A percentile compares a stretch with the other conserved stretches of the same genome.
Evolutionary conservation across 2,888 invertebrate genomes (phyloP).

Genomic region (Phlogophora meticulosa): DNA sequence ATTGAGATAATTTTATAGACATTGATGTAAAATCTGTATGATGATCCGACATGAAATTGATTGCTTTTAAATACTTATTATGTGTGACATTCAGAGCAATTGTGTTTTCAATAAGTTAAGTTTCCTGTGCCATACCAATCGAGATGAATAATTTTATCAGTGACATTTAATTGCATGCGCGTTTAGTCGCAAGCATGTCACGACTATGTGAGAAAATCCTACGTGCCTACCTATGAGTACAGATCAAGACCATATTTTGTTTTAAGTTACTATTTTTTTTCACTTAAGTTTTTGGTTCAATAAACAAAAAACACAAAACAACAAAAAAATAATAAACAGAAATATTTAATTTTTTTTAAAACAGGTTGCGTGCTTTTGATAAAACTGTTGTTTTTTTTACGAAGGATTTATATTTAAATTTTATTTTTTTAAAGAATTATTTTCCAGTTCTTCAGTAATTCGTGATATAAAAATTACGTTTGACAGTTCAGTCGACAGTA

Average conservation of each 20-base stretch:
- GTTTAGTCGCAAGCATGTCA: slow-evolving; percentile 58
- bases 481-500: slow-evolving; percentile 69
- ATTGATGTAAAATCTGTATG: slow-evolving; percentile 59
- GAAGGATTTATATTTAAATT: slow-evolving; percentile 34
- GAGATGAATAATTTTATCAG: slow-evolving; percentile 63
- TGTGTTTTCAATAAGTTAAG: slow-evolving; percentile 72
- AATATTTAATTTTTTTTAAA: slow-evolving; percentile 49
- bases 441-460: slow-evolving; percentile 47
- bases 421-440: slow-evolving; percentile 40
- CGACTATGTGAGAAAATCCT: slow-evolving; percentile 58
- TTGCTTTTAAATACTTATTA: slow-evolving; percentile 62
- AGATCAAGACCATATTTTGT: slow-evolving; percentile 66
- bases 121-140: slow-evolving; percentile 81
- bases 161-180: slow-evolving; percentile 62
- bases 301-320: slow-evolving; percentile 60
- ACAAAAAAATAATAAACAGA: slow-evolving; percentile 55
- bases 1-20: slow-evolving; percentile 49
- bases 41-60: slow-evolving; percentile 54
- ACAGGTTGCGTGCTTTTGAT: slow-evolving; percentile 69
- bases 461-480: slow-evolving; percentile 51
- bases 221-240: slow-evolving; percentile 68
- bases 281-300: slow-evolving; percentile 66
- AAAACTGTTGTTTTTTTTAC: slow-evolving; percentile 50
- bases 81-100: slow-evolving; percentile 71
- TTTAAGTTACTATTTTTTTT: slow-evolving; percentile 64